Percentiles rank a stretch among this genome's conserved stretches.
These are phyloP conservation scores for Cololabis saira DNA, from an alignment of 2,113 vertebrate genomes.

Conservation along the genomic window DNA sequence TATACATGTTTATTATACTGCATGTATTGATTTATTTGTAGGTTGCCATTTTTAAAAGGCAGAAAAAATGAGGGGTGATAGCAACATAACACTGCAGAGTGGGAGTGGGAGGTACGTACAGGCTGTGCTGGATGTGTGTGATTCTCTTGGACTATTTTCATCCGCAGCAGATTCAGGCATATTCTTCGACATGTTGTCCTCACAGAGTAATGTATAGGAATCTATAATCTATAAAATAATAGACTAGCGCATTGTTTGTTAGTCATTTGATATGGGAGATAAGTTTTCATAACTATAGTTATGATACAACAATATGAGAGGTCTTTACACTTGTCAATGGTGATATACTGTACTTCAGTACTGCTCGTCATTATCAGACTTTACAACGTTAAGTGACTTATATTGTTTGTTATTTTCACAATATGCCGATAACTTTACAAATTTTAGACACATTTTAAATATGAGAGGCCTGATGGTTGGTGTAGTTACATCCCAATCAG, in stretches of 20 bases:
- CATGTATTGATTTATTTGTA: conserved; percentile 37
- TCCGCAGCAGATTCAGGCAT: conserved; percentile 34
- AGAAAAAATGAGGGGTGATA: conserved; percentile 18
- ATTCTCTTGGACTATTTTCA: conserved; percentile 44
- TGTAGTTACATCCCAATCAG: no score
- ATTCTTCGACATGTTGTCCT: conserved; percentile 42
- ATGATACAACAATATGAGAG: conserved; percentile 17
- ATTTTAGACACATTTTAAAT: no score
- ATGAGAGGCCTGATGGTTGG: no score
- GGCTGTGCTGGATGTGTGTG: conserved; percentile 25
- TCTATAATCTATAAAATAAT: conserved; percentile 19
- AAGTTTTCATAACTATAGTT: conserved; percentile 17
- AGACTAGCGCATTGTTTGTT: conserved; percentile 42
- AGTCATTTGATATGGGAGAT: conserved; percentile 38
- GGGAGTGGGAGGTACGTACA: conserved; percentile 35
- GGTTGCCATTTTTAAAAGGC: conserved; percentile 23
- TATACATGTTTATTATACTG: conserved; percentile 5
- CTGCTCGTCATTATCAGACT: no score
- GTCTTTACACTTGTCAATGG: background rate
- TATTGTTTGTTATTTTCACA: no score
- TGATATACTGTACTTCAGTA: no score
- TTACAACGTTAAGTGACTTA: no score
- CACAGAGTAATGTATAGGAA: conserved; percentile 44
- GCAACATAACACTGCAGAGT: conserved; percentile 38
- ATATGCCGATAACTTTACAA: no score